Evolutionary conservation across 2,113 vertebrate species (phyloP), one percentile per base, ranked within the genome.

Genomic region (Orthonyx spaldingii): DNA sequence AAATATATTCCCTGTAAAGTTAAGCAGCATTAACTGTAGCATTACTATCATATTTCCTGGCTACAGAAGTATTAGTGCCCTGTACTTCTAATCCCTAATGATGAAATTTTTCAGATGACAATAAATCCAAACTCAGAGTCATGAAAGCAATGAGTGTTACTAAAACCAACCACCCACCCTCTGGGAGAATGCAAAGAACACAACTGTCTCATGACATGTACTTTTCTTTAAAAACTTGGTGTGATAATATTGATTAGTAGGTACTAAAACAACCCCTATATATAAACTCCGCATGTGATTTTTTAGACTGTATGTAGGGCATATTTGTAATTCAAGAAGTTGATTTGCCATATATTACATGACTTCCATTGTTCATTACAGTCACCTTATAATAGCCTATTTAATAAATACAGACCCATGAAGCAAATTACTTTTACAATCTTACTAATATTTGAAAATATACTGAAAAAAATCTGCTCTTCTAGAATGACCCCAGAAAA

Each of bases 71-170:
- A 76, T 64, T 86, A 79, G 30, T 71, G 41, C 81, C 19, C 35
- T 95, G 72, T 41, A 60, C 16, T 86, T 87, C 49, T 69, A 78
- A 89, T 78, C 60, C 50, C 74, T 92, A 84, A 82, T 78, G 42
- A 94, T 6, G 32, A 60, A 24, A 65, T 91, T 97, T 96, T 92
- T 91, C 46, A 94, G 57, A 42, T 68, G 56, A 71, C 14, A 92
- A 59, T 60, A 57, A 90, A 90, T 79, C 59, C 91, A 93, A 95
- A 93, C 35, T 33, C 61, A 85, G 26, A 91, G n/a, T 87, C 24
- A 59, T 22, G 57, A 93, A 76, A 78, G 16, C 20, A 85, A 41
- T 82, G 32, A 85, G 57, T 41, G 42, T 55, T 87, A 78, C 49
- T 72, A n/a, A 91, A 90, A 24, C 24, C 1, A 0, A 63, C 13